A percentile compares a stretch with the other conserved stretches of the same genome.
Evolutionary conservation across 2,797 vertebrate genomes (phyloP).

Genomic region (Thunnus albacares): DNA sequence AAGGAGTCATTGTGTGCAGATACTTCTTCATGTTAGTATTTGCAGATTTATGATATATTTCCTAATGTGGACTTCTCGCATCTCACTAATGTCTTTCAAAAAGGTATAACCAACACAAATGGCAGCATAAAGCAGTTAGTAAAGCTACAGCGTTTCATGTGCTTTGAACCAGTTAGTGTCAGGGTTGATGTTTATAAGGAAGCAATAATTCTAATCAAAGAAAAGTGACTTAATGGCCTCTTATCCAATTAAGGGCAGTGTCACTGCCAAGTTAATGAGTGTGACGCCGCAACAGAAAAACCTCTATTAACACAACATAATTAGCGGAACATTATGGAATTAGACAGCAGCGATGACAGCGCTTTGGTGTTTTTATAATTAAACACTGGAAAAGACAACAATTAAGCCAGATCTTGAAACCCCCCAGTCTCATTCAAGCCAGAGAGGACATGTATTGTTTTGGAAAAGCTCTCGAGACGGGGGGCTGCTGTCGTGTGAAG

Average conservation of each 20-base stretch:
- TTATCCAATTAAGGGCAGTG: slow-evolving; percentile 81
- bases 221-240: slow-evolving; percentile 74
- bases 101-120: not conserved
- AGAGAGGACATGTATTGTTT: slow-evolving; percentile 79
- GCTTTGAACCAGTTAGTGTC: slow-evolving; percentile 40
- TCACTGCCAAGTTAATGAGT: slow-evolving; percentile 82
- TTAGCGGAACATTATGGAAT: slow-evolving; percentile 81
- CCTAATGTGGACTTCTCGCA: slow-evolving; percentile 4
- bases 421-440: slow-evolving; percentile 58
- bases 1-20: not conserved
- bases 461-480: slow-evolving; percentile 70
- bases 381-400: slow-evolving; percentile 80
- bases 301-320: slow-evolving; percentile 78
- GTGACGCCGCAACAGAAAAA: slow-evolving; percentile 74
- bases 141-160: slow-evolving; percentile 19
- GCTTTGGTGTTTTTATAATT: slow-evolving; percentile 80
- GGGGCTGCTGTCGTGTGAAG: slow-evolving; percentile 50
- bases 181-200: slow-evolving; percentile 54
- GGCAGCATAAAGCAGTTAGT: too few species aligned
- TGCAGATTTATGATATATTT: slow-evolving; percentile 5
- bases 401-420: slow-evolving; percentile 77
- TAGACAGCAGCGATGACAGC: slow-evolving; percentile 64
- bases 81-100: slow-evolving; percentile 5
- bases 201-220: slow-evolving; percentile 68
- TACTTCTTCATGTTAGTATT: slow-evolving; percentile 12